Evolutionary conservation across 2,888 invertebrate genomes (phyloP), one percentile per base, ranked within the genome.

Genomic region (Strigamia maritima): DNA sequence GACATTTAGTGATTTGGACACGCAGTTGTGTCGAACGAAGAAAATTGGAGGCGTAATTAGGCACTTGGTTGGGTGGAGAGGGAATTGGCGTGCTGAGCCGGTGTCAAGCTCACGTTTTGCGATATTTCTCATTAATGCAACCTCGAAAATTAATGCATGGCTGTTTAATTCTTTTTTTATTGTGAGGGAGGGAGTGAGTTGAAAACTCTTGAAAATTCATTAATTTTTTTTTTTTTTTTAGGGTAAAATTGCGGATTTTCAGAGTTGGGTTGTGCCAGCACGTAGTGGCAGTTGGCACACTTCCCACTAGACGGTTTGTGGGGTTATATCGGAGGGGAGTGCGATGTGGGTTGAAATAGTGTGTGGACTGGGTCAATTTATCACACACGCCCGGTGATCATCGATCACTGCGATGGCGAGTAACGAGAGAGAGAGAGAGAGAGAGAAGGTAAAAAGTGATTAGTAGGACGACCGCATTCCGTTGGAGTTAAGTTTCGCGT

Each of bases 41-140:
- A 70, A 70, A 70, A 70, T 70, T 70, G 70, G 70, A 70, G 54
- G 70, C 70, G 26, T 70, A 70, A 70, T 70, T 70, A 70, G 70
- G 26, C 70, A 70, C 70, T 70, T 70, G 70, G 26, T 44, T 19
- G 60, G 28, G 70, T 49, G 19, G 49, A 19, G 19, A 19, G 28
- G 12, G 26, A n/a, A 70, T 24, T 70, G 26, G 70, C 70, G 70
- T 70, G 70, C 70, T 26, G 26, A 24, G 22, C n/a, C 28, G 70
- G 70, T 70, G 70, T 70, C 70, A 70, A 70, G 28, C 24, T 70
- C 28, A 54, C 70, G 70, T 70, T 28, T 70, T 70, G 16, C 26
- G 26, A 16, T 24, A 70, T 28, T 12, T 26, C 26, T 28, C 24
- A 70, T 70, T 70, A 70, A 70, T 70, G 70, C 70, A 10, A 70